phyloP scores from a whole-genome alignment of 2,113 vertebrate genomes.

The Silurus meridionalis region DNA sequence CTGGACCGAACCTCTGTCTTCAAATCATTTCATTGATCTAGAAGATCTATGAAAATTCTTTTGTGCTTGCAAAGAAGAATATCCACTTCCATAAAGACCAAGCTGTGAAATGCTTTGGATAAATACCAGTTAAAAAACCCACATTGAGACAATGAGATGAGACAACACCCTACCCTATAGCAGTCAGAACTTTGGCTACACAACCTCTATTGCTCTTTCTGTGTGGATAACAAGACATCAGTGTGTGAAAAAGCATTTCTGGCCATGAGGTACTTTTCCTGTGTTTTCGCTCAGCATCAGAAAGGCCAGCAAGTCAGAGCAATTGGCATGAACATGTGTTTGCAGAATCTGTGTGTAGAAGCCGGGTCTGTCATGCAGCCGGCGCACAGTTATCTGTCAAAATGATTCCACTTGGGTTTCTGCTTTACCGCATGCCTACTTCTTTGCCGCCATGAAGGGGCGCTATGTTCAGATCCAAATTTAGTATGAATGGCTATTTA shows the following conservation, averaged over 20 bases:
- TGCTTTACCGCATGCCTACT: slow-evolving; percentile 41
- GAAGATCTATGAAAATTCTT: neutral
- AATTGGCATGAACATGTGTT: slow-evolving; percentile 47
- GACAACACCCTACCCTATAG: neutral
- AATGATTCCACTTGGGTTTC: slow-evolving; percentile 52
- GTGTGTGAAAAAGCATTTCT: slow-evolving; percentile 33
- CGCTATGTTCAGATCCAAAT: slow-evolving; percentile 42
- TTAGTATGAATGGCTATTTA: slow-evolving; percentile 58
- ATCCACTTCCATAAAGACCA: neutral
- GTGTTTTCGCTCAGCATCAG: slow-evolving; percentile 38
- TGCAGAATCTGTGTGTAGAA: slow-evolving; percentile 48
- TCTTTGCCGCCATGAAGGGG: slow-evolving; percentile 40
- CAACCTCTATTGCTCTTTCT: slow-evolving; percentile 45
- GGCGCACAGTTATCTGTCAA: slow-evolving; percentile 47
- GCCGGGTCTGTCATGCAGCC: slow-evolving; percentile 35
- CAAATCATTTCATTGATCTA: neutral
- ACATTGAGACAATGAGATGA: neutral
- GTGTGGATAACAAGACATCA: slow-evolving; percentile 46
- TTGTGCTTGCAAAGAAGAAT: neutral
- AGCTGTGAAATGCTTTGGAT: slow-evolving; percentile 3
- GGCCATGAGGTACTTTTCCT: slow-evolving; percentile 44
- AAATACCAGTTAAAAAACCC: slow-evolving; percentile 8
- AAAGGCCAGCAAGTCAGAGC: slow-evolving; percentile 44
- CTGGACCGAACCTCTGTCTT: neutral
- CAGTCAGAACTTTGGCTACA: slow-evolving; percentile 37